Conservation (phyloP, 2,113 vertebrate genomes). For the Pachypanchax playfairii region DNA sequence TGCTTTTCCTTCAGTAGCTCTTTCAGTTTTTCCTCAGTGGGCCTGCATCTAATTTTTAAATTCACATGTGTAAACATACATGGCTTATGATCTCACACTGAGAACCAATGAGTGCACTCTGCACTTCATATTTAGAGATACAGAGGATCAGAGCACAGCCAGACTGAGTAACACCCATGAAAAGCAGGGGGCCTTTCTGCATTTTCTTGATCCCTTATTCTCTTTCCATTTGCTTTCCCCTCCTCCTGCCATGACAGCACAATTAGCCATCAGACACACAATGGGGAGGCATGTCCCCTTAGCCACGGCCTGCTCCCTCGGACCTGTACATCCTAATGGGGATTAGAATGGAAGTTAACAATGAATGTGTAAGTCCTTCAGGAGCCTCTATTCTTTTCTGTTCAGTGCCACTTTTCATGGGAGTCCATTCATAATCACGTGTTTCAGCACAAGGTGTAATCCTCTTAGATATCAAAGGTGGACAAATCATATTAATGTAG, state of each 20-base stretch:
- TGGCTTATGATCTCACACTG: conserved; percentile 36
- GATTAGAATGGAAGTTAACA: conserved; percentile 83
- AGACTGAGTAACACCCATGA: conserved; percentile 65
- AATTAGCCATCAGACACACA: conserved; percentile 81
- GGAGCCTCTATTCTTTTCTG: conserved; percentile 76
- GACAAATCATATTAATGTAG: conserved; percentile 80
- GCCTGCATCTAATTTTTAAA: conserved; percentile 14
- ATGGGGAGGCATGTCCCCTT: conserved; percentile 78
- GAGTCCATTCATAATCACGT: conserved; percentile 70
- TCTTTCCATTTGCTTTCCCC: conserved; percentile 62
- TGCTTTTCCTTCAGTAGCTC: not conserved
- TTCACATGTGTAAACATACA: conserved; percentile 17
- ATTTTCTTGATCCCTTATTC: conserved; percentile 65
- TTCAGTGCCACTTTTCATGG: conserved; percentile 73
- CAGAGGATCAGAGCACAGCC: conserved; percentile 46
- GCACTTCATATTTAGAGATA: conserved; percentile 45
- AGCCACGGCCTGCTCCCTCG: conserved; percentile 85
- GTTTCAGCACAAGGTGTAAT: conserved; percentile 82
- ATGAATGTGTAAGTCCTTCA: conserved; percentile 79
- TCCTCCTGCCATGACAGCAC: conserved; percentile 75
- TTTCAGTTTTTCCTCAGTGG: not conserved
- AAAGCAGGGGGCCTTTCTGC: conserved; percentile 72
- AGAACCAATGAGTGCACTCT: conserved; percentile 21
- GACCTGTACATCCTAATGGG: conserved; percentile 79
- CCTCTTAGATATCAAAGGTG: conserved; percentile 84